Percentiles rank a stretch among this genome's conserved stretches.
Evolutionary conservation across 2,888 invertebrate genomes (phyloP).

Genomic region (Campoletis raptor): DNA sequence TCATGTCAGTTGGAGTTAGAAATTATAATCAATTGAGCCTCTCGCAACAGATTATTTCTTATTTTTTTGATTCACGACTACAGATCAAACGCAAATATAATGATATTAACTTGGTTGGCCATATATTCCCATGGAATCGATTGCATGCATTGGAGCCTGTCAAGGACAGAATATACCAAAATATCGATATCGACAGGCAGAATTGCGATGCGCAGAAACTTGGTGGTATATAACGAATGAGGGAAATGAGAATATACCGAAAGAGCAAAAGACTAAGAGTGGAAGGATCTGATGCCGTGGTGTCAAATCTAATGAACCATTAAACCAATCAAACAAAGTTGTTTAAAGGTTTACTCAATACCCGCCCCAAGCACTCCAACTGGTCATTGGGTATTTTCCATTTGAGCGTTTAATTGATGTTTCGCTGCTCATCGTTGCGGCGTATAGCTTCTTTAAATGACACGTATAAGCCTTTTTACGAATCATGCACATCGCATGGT

Average conservation of each 20-base stretch:
- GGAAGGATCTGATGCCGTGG: conserved; percentile 42
- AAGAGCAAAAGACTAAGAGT: conserved; percentile 10
- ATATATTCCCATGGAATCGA: conserved; percentile 11
- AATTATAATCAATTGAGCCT: not conserved
- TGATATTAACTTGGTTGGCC: not conserved
- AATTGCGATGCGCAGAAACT: conserved; percentile 25
- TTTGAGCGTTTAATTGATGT: not conserved
- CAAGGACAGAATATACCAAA: conserved; percentile 34
- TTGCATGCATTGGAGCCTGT: conserved; percentile 7
- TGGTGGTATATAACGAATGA: not conserved
- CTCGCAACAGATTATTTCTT: not conserved
- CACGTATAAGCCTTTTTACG: not conserved
- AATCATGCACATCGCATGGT: not conserved
- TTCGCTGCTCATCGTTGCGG: not conserved
- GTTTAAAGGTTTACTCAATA: conserved; percentile 76
- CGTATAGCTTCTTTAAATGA: not conserved
- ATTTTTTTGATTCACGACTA: not conserved
- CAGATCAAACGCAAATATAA: not conserved
- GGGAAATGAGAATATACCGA: conserved; percentile 6
- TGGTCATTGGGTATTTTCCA: not conserved
- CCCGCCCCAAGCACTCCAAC: not conserved
- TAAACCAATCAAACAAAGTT: conserved; percentile 78
- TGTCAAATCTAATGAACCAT: conserved; percentile 74
- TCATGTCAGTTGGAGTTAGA: not conserved
- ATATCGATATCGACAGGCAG: conserved; percentile 21